A percentile compares a stretch with the other conserved stretches of the same genome.
Evolutionary conservation across 2,797 vertebrate genomes (phyloP).

Genomic region (Eulemur albifrons): DNA sequence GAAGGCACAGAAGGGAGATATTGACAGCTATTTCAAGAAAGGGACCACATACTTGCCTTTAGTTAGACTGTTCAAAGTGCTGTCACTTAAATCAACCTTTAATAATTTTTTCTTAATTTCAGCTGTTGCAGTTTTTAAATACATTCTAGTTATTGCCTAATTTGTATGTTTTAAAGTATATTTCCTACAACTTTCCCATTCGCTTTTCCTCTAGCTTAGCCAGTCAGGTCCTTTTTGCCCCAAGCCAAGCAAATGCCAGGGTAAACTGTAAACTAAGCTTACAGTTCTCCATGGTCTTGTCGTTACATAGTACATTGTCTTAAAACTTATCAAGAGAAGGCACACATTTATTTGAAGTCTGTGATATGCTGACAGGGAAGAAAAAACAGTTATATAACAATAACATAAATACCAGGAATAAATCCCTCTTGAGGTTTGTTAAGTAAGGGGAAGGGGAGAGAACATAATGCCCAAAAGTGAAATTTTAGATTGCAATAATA

Average conservation of each 20-base stretch:
- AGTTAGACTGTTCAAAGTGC: slow-evolving; percentile 54
- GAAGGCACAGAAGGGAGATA: slow-evolving; percentile 59
- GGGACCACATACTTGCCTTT: slow-evolving; percentile 59
- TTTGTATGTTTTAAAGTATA: slow-evolving; percentile 19
- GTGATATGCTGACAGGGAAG: background rate
- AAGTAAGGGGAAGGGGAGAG: background rate
- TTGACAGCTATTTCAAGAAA: slow-evolving; percentile 61
- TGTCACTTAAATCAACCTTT: slow-evolving; percentile 59
- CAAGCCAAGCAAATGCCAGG: slow-evolving; percentile 13
- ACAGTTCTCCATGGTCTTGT: background rate
- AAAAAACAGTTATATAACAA: slow-evolving; percentile 10
- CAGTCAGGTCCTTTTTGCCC: background rate
- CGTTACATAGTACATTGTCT: background rate
- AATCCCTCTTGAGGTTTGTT: slow-evolving; percentile 42
- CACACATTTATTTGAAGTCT: slow-evolving; percentile 51
- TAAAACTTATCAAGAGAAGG: slow-evolving; percentile 21
- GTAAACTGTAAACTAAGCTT: too few relatives aligned
- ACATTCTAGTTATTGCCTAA: background rate
- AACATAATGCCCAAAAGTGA: background rate
- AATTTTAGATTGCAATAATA: slow-evolving; percentile 55
- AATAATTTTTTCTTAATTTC: slow-evolving; percentile 40
- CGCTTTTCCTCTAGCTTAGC: slow-evolving; percentile 28
- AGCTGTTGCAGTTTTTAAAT: slow-evolving; percentile 51
- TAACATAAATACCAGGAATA: slow-evolving; percentile 28
- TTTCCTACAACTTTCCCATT: slow-evolving; percentile 54